Base-by-base conservation (phyloP, 2,113 vertebrate species). In the Papio anubis region DNA sequence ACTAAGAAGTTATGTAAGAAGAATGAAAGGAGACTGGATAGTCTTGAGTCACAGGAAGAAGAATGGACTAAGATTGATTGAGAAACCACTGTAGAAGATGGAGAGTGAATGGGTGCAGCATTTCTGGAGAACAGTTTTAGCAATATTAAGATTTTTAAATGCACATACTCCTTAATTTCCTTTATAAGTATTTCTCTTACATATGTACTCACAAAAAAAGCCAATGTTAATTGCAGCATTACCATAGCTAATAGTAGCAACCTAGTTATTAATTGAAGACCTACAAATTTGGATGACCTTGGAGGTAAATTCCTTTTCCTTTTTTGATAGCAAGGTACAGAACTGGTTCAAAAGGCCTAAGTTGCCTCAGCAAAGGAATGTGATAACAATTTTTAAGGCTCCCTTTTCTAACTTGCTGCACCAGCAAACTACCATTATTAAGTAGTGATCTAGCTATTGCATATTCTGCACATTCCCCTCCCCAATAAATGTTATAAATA, bases 1-100 rank as follows among this genome's bases (percentile, higher is more conserved):
- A 79, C 38, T 94, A 81, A 90, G 57, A n/a, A 68, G 66, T 68
- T 68, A 35, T n/a, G 3, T 68, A 45, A 93, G 79, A 96, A 95
- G 57, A 90, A 88, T 66, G 73, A 94, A 90, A 25, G 40, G 73
- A 73, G 38, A 84, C 27, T 79, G 13, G 52, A 48, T 57, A 66
- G 45, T 86, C 23, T 50, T 96, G 38, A 61, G 32, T 88, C 35
- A 35, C 52, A 72, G 35, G 40, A 59, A 64, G 43, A 66, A 30
- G 23, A 72, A 6, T 59, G 2, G 59, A 89, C n/a, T 68, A 48
- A 90, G 75, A 93, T 0, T 93, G 64, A 93, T 0, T 72, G 57
- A 90, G 84, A 94, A 83, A 64, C 27, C 61, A 32, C 61, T 64
- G 38, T 18, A 70, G 38, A 89, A 92, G 57, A 76, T 73, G 85